These are phyloP conservation scores for Eumeta japonica DNA, from an alignment of 1,140 invertebrate genomes.

Conservation along the genomic window DNA sequence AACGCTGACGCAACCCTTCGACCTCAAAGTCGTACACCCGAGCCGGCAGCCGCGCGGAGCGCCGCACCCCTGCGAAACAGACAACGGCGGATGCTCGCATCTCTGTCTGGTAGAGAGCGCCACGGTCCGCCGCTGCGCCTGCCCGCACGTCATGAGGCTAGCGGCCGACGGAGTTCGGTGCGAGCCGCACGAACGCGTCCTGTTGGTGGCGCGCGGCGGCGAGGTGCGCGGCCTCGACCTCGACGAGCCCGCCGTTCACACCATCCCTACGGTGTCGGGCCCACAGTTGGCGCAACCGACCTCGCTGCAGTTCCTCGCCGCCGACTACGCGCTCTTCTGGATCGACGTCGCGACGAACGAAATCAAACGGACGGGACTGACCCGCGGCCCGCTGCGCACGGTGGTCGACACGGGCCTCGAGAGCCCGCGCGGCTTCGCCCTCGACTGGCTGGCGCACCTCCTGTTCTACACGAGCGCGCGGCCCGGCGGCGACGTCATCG, in stretches of 20 bases:
- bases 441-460: slow-evolving; percentile 77
- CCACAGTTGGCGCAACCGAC: slow-evolving; percentile 66
- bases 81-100: slow-evolving; percentile 77
- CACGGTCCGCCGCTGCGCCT: slow-evolving; percentile 65
- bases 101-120: slow-evolving; percentile 80
- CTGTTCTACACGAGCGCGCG: slow-evolving; percentile 61
- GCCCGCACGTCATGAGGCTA: slow-evolving; percentile 65
- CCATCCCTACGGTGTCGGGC: slow-evolving; percentile 73
- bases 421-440: slow-evolving; percentile 61
- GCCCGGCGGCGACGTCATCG: slow-evolving; percentile 56
- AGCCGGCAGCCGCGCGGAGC: slow-evolving; percentile 66
- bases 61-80: slow-evolving; percentile 64
- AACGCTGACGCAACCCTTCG: slow-evolving; percentile 76
- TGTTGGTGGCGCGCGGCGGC: slow-evolving; percentile 71
- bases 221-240: slow-evolving; percentile 84
- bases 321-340: slow-evolving; percentile 74
- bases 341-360: slow-evolving; percentile 73
- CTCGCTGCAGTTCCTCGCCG: slow-evolving; percentile 69
- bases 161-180: slow-evolving; percentile 55
- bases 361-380: slow-evolving; percentile 69
- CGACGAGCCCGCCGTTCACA: slow-evolving; percentile 70
- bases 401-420: slow-evolving; percentile 73
- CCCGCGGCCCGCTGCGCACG: slow-evolving; percentile 65
- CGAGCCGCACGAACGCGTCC: slow-evolving; percentile 73
- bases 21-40: slow-evolving; percentile 65